A percentile compares a stretch with the other conserved stretches of the same genome.
These are phyloP conservation scores for Platygyra sinensis DNA, from an alignment of 64 coral and sea anemone species.

Conservation along the genomic window DNA sequence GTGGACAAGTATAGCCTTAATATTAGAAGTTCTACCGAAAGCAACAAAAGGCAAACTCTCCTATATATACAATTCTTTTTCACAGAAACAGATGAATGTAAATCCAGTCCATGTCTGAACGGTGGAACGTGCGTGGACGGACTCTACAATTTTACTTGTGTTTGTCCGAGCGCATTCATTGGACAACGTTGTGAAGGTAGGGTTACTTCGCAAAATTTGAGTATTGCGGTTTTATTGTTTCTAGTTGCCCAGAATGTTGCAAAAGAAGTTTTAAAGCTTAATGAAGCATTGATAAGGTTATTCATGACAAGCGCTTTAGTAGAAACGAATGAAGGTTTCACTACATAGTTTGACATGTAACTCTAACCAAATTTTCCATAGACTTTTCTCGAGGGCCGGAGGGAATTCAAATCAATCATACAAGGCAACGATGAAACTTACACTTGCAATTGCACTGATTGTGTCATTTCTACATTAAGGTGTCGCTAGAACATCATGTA, in stretches of 20 bases:
- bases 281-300: no score
- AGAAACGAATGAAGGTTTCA: no score
- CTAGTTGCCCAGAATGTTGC: no score
- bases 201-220: background rate
- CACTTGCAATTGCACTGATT: background rate
- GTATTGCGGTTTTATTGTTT: no score
- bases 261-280: no score
- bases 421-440: background rate
- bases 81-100: conserved; percentile 53
- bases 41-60: background rate
- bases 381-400: no score
- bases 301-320: no score
- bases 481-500: background rate
- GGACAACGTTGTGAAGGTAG: conserved; percentile 51
- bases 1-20: background rate
- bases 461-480: background rate
- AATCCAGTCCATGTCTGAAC: conserved; percentile 60
- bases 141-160: conserved; percentile 26
- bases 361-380: background rate
- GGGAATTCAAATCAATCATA: no score
- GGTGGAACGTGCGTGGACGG: conserved; percentile 57
- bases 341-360: no score
- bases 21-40: background rate
- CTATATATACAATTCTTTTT: background rate
- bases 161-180: conserved; percentile 14